phyloP scores from a whole-genome alignment of 2,113 vertebrate genomes.

The Hymenochirus boettgeri region DNA sequence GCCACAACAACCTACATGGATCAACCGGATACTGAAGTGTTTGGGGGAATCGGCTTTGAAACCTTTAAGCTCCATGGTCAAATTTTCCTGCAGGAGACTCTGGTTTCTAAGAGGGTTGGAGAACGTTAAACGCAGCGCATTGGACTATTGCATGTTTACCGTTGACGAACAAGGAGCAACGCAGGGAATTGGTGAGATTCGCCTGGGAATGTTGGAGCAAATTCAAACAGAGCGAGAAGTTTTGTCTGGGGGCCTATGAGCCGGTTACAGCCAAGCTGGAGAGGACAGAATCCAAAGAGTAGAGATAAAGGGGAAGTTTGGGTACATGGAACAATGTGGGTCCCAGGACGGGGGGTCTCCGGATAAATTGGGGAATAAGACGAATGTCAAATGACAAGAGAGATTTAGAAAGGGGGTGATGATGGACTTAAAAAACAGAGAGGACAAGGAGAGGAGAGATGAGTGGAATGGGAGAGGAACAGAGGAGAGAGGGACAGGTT shows the following conservation, averaged over 20 bases:
- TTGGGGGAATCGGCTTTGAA: slow-evolving; percentile 87
- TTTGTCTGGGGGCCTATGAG: slow-evolving; percentile 84
- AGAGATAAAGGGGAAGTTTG: no score
- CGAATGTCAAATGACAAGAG: neutral
- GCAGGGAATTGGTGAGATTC: slow-evolving; percentile 73
- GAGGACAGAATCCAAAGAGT: no score
- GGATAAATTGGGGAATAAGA: no score
- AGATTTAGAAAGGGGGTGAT: neutral
- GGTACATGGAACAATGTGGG: no score
- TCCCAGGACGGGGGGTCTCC: no score
- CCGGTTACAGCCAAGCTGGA: no score
- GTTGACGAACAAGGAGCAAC: slow-evolving; percentile 72
- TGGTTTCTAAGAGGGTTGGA: slow-evolving; percentile 68
- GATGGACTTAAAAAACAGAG: neutral
- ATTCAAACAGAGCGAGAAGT: slow-evolving; percentile 57
- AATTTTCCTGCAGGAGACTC: slow-evolving; percentile 90
- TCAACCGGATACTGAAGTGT: slow-evolving; percentile 93
- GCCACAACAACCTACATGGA: slow-evolving; percentile 94
- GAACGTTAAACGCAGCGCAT: slow-evolving; percentile 80
- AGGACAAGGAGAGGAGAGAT: no score
- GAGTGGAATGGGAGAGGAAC: no score
- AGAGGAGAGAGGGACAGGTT: no score
- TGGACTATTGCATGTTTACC: slow-evolving; percentile 93
- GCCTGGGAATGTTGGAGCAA: slow-evolving; percentile 81
- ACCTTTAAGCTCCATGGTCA: slow-evolving; percentile 82